Evolutionary conservation across 2,888 invertebrate genomes (phyloP).

Genomic region (Torymus texanus): DNA sequence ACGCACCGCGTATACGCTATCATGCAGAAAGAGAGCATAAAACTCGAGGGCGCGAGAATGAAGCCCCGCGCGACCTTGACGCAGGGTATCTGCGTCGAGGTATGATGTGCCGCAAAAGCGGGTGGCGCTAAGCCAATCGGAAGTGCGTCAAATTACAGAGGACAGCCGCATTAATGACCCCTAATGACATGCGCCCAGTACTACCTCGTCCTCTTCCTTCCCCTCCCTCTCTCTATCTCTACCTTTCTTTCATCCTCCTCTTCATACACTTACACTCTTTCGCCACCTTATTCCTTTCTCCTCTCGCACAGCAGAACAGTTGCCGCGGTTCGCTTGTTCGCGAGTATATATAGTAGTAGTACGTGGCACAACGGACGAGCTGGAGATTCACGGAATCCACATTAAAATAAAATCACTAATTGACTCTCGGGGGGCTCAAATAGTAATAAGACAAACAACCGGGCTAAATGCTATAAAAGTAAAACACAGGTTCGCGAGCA

Average conservation of each 20-base stretch:
- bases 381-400: slow-evolving; percentile 71
- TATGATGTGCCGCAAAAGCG: no score
- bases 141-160: slow-evolving; percentile 75
- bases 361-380: slow-evolving; percentile 19
- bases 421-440: slow-evolving; percentile 68
- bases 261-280: slow-evolving; percentile 46
- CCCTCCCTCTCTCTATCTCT: slow-evolving; percentile 51
- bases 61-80: slow-evolving; percentile 6
- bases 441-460: slow-evolving; percentile 74
- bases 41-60: not conserved
- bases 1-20: no score
- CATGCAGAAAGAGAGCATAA: no score
- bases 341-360: not conserved
- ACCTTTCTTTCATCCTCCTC: slow-evolving; percentile 45
- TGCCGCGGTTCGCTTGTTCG: not conserved
- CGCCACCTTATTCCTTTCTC: slow-evolving; percentile 44
- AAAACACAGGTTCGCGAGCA: slow-evolving; percentile 70
- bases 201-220: slow-evolving; percentile 41
- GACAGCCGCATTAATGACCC: slow-evolving; percentile 72
- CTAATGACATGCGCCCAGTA: slow-evolving; percentile 72
- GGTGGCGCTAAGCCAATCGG: slow-evolving; percentile 62
- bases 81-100: not conserved
- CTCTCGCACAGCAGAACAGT: not conserved
- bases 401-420: slow-evolving; percentile 75
- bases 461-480: slow-evolving; percentile 73